Evolutionary conservation across 2,797 vertebrate genomes (phyloP).

Genomic region (Vireo griseus): DNA sequence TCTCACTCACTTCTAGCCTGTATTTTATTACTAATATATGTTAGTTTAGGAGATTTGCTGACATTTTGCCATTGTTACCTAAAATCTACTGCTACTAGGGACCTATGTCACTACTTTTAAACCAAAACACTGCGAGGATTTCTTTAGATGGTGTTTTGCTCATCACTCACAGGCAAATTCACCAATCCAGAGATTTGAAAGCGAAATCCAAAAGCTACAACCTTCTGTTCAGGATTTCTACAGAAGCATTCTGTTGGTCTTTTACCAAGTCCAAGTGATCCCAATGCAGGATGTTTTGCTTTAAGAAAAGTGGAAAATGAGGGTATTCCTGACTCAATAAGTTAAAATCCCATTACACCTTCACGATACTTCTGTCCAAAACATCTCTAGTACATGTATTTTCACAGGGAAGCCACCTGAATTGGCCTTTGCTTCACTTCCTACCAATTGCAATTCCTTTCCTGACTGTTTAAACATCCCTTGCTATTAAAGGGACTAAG

Average conservation of each 20-base stretch:
- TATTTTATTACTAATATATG: not conserved
- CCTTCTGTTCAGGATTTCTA: not conserved
- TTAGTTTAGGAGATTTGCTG: not conserved
- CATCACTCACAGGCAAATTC: not conserved
- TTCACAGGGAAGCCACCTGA: not conserved
- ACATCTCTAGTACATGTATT: not conserved
- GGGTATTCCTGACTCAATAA: not conserved
- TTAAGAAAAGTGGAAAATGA: not conserved
- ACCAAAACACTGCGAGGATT: not conserved
- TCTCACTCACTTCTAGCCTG: not conserved
- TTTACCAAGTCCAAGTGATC: not conserved
- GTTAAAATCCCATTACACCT: not conserved
- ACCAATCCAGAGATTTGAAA: not conserved
- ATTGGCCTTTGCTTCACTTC: not conserved
- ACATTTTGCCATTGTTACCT: not conserved
- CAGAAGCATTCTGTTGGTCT: not conserved
- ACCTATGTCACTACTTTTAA: not conserved
- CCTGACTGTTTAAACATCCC: not conserved
- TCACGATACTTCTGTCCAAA: not conserved
- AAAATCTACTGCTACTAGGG: not conserved
- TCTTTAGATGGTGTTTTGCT: not conserved
- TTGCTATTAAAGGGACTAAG: not conserved
- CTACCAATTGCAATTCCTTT: not conserved
- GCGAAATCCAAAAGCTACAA: not conserved
- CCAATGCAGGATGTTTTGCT: not conserved